These are phyloP conservation scores for Polypedilum pembai DNA, from an alignment of 1,140 invertebrate species.

Conservation along the genomic window DNA sequence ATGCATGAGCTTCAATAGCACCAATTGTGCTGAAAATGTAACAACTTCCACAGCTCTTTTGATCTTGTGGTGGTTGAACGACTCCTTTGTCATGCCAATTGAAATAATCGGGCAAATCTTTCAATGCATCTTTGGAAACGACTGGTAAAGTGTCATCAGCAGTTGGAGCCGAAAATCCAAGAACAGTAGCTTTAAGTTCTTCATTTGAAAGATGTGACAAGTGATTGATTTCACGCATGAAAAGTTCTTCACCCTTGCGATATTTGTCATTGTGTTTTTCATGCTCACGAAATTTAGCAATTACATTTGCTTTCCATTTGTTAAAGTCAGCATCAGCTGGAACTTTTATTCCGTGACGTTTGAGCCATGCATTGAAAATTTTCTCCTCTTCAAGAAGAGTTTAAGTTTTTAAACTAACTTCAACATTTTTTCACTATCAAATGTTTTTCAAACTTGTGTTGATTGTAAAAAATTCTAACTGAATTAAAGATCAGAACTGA, in stretches of 20 bases:
- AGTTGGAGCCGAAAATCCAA: neutral
- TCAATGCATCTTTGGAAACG: neutral
- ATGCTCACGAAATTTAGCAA: neutral
- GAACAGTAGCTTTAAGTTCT: neutral
- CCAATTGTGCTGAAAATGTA: conserved; percentile 54
- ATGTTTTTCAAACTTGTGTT: too few species aligned
- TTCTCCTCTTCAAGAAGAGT: neutral
- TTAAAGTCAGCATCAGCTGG: neutral
- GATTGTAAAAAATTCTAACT: too few species aligned
- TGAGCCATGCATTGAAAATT: neutral
- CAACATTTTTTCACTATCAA: too few species aligned
- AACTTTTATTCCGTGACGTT: neutral
- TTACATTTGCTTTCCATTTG: neutral
- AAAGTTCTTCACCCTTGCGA: neutral
- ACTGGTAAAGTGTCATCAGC: neutral
- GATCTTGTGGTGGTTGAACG: neutral
- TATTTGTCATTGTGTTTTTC: neutral
- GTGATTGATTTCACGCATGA: neutral
- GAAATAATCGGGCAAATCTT: neutral
- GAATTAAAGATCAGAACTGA: too few species aligned
- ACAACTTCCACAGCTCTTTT: conserved; percentile 44
- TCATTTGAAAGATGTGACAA: neutral
- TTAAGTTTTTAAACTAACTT: too few species aligned
- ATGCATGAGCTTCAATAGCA: conserved; percentile 70
- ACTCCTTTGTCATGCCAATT: neutral